Percentiles rank a stretch among this genome's conserved stretches.
Conservation (phyloP, 2,888 invertebrate genomes). For the Branchellion lobata region DNA sequence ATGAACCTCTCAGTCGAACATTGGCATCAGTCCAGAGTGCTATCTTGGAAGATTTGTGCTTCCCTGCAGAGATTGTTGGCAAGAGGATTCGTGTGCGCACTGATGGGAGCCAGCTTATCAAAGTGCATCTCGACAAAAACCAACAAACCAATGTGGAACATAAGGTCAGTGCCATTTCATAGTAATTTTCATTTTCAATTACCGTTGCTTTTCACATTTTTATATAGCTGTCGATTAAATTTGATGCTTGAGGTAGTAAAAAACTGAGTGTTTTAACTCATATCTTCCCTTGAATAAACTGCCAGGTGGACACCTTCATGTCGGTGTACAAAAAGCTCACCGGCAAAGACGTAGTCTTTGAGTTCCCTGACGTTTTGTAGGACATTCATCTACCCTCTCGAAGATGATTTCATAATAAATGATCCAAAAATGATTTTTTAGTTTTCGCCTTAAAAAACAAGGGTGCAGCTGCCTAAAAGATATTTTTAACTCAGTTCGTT, state of each 20-base stretch:
- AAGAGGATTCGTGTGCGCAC: constrained; percentile 92
- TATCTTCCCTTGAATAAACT: no score
- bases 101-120: constrained; percentile 92
- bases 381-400: neutral
- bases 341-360: constrained; percentile 96
- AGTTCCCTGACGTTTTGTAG: constrained; percentile 80
- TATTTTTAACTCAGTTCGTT: no score
- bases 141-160: constrained; percentile 99
- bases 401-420: constrained; percentile 3
- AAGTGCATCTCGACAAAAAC: constrained; percentile 89
- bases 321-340: constrained; percentile 98
- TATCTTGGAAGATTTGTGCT: constrained; percentile 93
- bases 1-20: constrained; percentile 70
- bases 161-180: constrained; percentile 71
- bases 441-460: no score
- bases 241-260: neutral
- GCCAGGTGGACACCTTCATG: constrained; percentile 92
- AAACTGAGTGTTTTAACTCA: neutral
- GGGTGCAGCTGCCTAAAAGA: no score
- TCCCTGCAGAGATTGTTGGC: constrained; percentile 98
- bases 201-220: neutral
- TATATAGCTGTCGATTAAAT: neutral
- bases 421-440: neutral
- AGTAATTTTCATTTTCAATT: neutral
- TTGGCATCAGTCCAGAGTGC: constrained; percentile 96